phyloP scores from a whole-genome alignment of 2,113 vertebrate genomes.

The Apistogramma diplotaenia region DNA sequence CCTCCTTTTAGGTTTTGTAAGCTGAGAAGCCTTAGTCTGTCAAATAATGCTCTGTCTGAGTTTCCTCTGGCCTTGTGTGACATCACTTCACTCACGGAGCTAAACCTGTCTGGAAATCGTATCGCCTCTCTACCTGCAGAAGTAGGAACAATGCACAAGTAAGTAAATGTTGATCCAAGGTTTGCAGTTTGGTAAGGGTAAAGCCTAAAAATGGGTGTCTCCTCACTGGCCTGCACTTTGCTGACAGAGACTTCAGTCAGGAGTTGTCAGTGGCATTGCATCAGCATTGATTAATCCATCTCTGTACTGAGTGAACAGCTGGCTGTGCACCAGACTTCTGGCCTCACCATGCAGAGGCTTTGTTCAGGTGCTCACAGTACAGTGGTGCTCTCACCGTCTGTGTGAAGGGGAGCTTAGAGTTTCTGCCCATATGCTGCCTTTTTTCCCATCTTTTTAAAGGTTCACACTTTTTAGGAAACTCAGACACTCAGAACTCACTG shows the following conservation, averaged over 20 bases:
- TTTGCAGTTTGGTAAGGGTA: not conserved
- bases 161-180: constrained; percentile 36
- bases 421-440: not conserved
- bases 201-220: not conserved
- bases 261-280: constrained; percentile 11
- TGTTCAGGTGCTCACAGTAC: constrained; percentile 1
- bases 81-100: constrained; percentile 87
- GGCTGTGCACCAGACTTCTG: constrained; percentile 26
- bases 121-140: constrained; percentile 81
- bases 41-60: constrained; percentile 88
- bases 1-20: constrained; percentile 85
- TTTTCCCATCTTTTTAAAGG: not conserved
- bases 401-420: not conserved
- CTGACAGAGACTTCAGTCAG: constrained; percentile 13
- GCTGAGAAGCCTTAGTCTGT: constrained; percentile 94
- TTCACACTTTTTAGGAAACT: not conserved
- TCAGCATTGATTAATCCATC: constrained; percentile 33
- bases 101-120: constrained; percentile 92
- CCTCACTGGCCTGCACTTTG: constrained; percentile 10
- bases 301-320: constrained; percentile 33
- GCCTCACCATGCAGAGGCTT: constrained; percentile 11
- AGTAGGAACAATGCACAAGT: constrained; percentile 88
- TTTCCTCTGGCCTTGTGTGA: constrained; percentile 88
- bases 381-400: too few species aligned
- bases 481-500: not conserved